A percentile compares a stretch with the other conserved stretches of the same genome.
These are phyloP conservation scores for Melitaea cinxia DNA, from an alignment of 1,140 invertebrate species.

Conservation along the genomic window DNA sequence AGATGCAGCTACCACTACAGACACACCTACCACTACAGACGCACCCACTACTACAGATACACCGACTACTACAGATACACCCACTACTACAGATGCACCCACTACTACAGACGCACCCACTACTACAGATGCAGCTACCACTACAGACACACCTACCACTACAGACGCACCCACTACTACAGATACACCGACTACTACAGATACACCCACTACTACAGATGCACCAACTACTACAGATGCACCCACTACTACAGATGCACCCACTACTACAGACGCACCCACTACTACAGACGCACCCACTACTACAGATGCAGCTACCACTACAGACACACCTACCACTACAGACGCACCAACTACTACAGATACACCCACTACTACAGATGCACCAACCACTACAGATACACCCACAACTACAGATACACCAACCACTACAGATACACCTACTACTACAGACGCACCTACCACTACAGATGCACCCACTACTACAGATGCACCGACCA, in stretches of 20 bases:
- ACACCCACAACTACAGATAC: too few relatives aligned
- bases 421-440: too few relatives aligned
- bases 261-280: background rate
- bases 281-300: constrained; percentile 6
- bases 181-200: background rate
- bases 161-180: background rate
- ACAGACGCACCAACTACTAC: background rate
- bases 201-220: too few relatives aligned
- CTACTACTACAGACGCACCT: too few relatives aligned
- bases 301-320: too few relatives aligned
- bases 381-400: too few relatives aligned
- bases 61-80: background rate
- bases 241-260: too few relatives aligned
- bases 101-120: constrained; percentile 6
- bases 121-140: too few relatives aligned
- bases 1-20: background rate
- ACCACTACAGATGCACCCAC: background rate
- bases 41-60: too few relatives aligned
- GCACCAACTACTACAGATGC: too few relatives aligned
- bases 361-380: background rate
- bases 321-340: background rate
- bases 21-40: too few relatives aligned
- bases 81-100: background rate
- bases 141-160: background rate
- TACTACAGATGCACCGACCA: constrained; percentile 8